Evolutionary conservation across 2,888 invertebrate genomes (phyloP).

Genomic region (Drosophila kokeensis): DNA sequence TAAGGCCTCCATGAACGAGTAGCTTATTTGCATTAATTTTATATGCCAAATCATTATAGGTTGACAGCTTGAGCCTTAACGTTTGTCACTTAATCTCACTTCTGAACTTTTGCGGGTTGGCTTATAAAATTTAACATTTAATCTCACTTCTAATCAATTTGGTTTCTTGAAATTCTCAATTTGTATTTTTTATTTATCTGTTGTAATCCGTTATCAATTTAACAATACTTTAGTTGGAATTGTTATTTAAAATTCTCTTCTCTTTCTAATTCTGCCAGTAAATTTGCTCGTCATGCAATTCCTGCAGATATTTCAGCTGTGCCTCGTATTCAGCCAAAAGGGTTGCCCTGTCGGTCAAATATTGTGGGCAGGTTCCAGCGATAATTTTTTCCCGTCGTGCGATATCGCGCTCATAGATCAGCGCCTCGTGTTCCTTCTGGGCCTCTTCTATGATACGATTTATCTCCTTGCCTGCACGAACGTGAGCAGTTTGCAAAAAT

Average conservation of each 20-base stretch:
- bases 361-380: conserved; percentile 22
- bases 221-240: not conserved
- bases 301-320: conserved; percentile 22
- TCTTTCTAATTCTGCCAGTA: not conserved
- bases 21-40: conserved; percentile 4
- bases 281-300: not conserved
- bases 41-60: not conserved
- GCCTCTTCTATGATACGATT: conserved; percentile 38
- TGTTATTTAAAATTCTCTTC: not conserved
- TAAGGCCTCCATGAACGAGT: not conserved
- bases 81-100: not conserved
- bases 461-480: conserved; percentile 15
- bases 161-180: not conserved
- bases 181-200: not conserved
- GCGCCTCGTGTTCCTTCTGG: conserved; percentile 41
- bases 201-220: not conserved
- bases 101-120: not conserved
- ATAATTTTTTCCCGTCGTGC: conserved; percentile 29
- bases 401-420: conserved; percentile 21
- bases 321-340: conserved; percentile 22
- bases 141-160: not conserved
- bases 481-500: not conserved
- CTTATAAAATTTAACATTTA: not conserved
- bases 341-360: conserved; percentile 1
- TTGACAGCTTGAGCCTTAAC: conserved; percentile 5